Evolutionary conservation across 2,888 invertebrate species (phyloP).

Genomic region (Salticus scenicus): DNA sequence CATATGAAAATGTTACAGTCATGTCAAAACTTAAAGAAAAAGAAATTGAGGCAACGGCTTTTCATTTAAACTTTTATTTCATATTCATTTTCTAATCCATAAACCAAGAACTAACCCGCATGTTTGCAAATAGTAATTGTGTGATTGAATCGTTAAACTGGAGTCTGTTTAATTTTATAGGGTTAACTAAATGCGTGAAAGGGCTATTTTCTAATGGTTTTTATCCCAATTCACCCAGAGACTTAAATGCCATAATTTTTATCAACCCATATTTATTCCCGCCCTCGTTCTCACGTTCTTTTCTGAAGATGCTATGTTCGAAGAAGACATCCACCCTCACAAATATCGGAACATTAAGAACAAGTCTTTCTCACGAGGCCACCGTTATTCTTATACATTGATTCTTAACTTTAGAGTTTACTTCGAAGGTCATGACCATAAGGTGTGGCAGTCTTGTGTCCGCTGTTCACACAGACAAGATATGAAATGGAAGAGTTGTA

Average conservation of each 20-base stretch:
- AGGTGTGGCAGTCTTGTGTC: slow-evolving; percentile 15
- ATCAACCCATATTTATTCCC: background rate
- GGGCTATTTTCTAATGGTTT: too few species aligned
- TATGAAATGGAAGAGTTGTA: slow-evolving; percentile 11
- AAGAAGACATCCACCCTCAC: slow-evolving; percentile 9
- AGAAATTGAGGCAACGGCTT: too few species aligned
- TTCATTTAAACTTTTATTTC: too few species aligned
- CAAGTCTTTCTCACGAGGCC: slow-evolving; percentile 53
- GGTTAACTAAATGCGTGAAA: too few species aligned
- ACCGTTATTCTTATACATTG: slow-evolving; percentile 43
- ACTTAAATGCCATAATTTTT: background rate
- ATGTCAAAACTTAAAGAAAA: too few species aligned
- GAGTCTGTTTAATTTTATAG: too few species aligned
- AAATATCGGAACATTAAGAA: slow-evolving; percentile 20
- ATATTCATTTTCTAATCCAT: too few species aligned
- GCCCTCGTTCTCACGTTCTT: slow-evolving; percentile 4
- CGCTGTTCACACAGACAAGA: slow-evolving; percentile 22
- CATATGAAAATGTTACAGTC: too few species aligned
- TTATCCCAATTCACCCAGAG: too few species aligned
- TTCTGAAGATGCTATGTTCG: background rate
- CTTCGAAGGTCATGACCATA: slow-evolving; percentile 23
- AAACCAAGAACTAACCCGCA: too few species aligned
- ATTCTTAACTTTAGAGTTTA: slow-evolving; percentile 1
- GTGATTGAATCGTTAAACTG: too few species aligned
- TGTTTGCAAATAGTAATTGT: too few species aligned